Evolutionary conservation across 2,797 vertebrate genomes (phyloP).

Genomic region (Hapalemur alaotrensis): DNA sequence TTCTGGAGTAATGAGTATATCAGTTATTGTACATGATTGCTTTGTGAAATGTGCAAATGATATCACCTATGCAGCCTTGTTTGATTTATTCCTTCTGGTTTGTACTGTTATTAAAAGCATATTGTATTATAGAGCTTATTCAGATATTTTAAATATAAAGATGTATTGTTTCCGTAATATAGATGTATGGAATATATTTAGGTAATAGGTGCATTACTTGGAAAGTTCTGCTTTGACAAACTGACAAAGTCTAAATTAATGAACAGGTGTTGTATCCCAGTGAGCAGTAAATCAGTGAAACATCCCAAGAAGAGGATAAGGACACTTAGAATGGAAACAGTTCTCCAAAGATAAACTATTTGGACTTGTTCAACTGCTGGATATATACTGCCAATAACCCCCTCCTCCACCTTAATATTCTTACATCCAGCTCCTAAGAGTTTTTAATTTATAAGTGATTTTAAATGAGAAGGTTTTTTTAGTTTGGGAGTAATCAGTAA

Average conservation of each 20-base stretch:
- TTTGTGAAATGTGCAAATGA: slow-evolving; percentile 91
- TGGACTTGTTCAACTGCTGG: slow-evolving; percentile 90
- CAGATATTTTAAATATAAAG: slow-evolving; percentile 93
- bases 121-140: slow-evolving; percentile 97
- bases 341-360: slow-evolving; percentile 87
- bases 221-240: slow-evolving; percentile 94
- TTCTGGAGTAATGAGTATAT: slow-evolving; percentile 85
- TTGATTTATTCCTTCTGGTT: slow-evolving; percentile 90
- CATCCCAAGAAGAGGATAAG: slow-evolving; percentile 83
- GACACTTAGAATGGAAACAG: slow-evolving; percentile 89
- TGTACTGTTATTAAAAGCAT: slow-evolving; percentile 94
- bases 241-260: slow-evolving; percentile 86
- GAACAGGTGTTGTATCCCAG: slow-evolving; percentile 77
- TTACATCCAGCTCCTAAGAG: slow-evolving; percentile 89
- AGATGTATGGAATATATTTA: slow-evolving; percentile 93
- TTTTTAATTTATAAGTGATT: slow-evolving; percentile 92
- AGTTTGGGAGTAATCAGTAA: slow-evolving; percentile 86
- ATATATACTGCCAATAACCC: slow-evolving; percentile 85
- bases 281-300: slow-evolving; percentile 81
- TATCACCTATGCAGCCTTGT: slow-evolving; percentile 95
- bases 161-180: slow-evolving; percentile 91
- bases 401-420: slow-evolving; percentile 80
- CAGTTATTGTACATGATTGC: slow-evolving; percentile 85
- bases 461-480: slow-evolving; percentile 84
- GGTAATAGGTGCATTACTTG: slow-evolving; percentile 91